Evolutionary conservation across 2,113 vertebrate genomes (phyloP), one percentile per base, ranked within the genome.

Genomic region (Suricata suricatta): DNA sequence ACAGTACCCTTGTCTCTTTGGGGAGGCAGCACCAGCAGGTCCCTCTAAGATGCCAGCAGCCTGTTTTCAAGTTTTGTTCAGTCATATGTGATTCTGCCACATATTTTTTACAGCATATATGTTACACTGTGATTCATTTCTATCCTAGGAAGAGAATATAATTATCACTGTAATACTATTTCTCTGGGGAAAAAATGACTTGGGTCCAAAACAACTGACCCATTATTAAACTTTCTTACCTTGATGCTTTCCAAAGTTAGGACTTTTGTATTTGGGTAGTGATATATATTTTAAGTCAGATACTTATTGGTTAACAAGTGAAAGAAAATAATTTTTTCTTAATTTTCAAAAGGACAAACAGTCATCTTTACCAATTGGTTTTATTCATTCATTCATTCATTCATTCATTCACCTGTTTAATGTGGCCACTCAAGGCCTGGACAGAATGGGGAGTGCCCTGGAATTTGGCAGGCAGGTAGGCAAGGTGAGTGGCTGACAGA

Each of bases 141-240:
- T 77, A 77, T 77, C 27, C 27, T 31, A 77, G 74, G 41, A 27
- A 16, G 35, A 50, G 5, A 81, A n/a, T 76, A 71, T 35, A 97
- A 86, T 29, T 38, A 72, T 88, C 38, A 79, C 31, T 57, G 14
- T 71, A 88, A 60, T 12, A 91, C 52, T 44, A 47, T 85, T 63
- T 85, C 80, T 94, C 4, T 57, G 27, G 41, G 25, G 7, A 7
- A n/a, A 27, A 44, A 52, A 15, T 76, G 29, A 35, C 88, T 91
- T 63, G 57, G 27, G 10, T 66, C 41, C 47, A 81, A 93, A 95
- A 84, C 93, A 88, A 50, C 79, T 88, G 60, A 52, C 71, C 86
- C 44, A 71, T 87, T 71, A 94, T 94, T 96, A 94, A 89, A 38
- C 13, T 86, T 94, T 74, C 25, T 57, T 95, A 83, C 47, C 44